Percentiles rank a stretch among this genome's conserved stretches.
phyloP scores from a whole-genome alignment of 1,140 invertebrate genomes.

The Neodiprion pinetum region DNA sequence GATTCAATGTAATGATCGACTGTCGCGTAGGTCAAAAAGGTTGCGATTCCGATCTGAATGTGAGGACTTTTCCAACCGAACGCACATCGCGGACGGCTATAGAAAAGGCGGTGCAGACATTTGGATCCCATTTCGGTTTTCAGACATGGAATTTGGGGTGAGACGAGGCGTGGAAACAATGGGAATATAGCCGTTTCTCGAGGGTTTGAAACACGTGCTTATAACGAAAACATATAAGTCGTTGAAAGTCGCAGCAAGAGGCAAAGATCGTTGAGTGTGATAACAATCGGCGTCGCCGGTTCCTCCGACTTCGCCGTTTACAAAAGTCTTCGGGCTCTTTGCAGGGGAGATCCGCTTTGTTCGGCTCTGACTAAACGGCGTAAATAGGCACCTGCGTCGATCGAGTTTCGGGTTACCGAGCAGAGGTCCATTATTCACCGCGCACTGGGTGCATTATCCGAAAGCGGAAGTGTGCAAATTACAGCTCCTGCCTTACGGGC shows the following conservation, averaged over 20 bases:
- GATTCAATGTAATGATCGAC: too few relatives aligned
- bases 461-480: slow-evolving; percentile 57
- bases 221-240: slow-evolving; percentile 43
- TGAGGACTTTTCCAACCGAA: too few relatives aligned
- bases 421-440: not conserved
- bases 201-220: not conserved
- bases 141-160: too few relatives aligned
- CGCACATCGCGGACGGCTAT: too few relatives aligned
- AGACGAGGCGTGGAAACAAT: too few relatives aligned
- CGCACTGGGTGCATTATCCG: slow-evolving; percentile 32
- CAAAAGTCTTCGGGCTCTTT: slow-evolving; percentile 1
- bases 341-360: not conserved
- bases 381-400: slow-evolving; percentile 44
- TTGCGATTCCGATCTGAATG: too few relatives aligned
- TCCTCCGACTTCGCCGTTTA: slow-evolving; percentile 20
- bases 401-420: slow-evolving; percentile 3
- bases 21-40: too few relatives aligned
- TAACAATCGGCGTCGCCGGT: slow-evolving; percentile 12
- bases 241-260: slow-evolving; percentile 41
- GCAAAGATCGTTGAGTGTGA: slow-evolving; percentile 36
- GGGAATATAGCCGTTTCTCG: not conserved
- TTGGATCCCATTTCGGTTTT: too few relatives aligned
- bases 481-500: slow-evolving; percentile 27
- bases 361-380: slow-evolving; percentile 4
- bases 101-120: too few relatives aligned